Evolutionary conservation across 37 sponge, comb jelly and placozoan genomes (phyloP).

Genomic region (Corticium candelabrum): DNA sequence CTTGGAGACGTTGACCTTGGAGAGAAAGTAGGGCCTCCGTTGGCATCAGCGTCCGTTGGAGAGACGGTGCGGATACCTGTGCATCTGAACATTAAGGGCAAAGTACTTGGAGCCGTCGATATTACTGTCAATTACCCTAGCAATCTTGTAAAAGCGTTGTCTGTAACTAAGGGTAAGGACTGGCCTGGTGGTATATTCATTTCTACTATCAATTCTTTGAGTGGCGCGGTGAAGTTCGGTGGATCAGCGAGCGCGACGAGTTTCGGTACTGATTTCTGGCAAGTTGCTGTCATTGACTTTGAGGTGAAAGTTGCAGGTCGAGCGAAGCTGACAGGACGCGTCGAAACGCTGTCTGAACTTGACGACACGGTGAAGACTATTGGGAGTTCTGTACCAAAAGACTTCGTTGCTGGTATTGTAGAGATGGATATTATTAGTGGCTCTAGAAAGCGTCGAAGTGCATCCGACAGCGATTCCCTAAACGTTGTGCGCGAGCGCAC

Average conservation of each 20-base stretch:
- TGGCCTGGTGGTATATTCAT: slow-evolving; percentile 9
- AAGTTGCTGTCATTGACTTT: background rate
- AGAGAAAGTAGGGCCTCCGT: background rate
- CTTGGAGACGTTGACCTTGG: background rate
- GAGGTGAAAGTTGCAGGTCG: background rate
- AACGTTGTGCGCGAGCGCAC: background rate
- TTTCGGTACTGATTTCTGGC: background rate
- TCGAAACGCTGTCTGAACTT: background rate
- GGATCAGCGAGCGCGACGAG: background rate
- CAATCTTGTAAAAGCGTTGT: background rate
- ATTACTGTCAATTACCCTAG: background rate
- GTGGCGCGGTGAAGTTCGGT: slow-evolving; percentile 6
- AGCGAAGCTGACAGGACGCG: background rate
- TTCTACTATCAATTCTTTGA: background rate
- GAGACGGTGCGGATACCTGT: background rate
- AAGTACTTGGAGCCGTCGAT: background rate
- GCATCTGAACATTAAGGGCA: background rate
- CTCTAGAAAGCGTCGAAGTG: too few species aligned
- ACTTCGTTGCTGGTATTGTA: background rate
- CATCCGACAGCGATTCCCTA: too few species aligned
- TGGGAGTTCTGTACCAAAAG: background rate
- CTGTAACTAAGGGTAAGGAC: background rate
- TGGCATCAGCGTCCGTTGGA: background rate
- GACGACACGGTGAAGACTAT: background rate
- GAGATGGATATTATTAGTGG: too few species aligned